Evolutionary conservation across 2,113 vertebrate genomes (phyloP).

Genomic region (Vidua chalybeata): DNA sequence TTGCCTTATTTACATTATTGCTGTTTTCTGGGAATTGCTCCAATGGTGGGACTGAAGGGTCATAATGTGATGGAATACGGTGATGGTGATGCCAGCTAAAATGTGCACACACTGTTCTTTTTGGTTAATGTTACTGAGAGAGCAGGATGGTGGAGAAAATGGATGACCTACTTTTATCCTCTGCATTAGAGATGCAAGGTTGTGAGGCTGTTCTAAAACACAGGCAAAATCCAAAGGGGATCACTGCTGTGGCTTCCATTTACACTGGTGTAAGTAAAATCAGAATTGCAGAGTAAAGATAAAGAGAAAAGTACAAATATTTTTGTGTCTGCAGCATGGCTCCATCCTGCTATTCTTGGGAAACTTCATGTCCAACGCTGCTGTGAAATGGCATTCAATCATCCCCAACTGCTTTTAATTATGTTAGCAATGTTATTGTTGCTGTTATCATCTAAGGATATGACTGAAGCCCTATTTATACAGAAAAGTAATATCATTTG

Average conservation of each 20-base stretch:
- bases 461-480: slow-evolving; percentile 2
- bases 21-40: slow-evolving; percentile 20
- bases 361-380: neutral
- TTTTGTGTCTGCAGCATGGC: neutral
- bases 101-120: slow-evolving; percentile 19
- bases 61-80: slow-evolving; percentile 41
- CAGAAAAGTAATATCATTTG: neutral
- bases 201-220: neutral
- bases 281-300: neutral
- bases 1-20: slow-evolving; percentile 29
- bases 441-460: slow-evolving; percentile 39
- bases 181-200: neutral
- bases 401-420: slow-evolving; percentile 49
- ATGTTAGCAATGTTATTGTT: slow-evolving; percentile 33
- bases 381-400: slow-evolving; percentile 2
- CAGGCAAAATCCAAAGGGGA: neutral
- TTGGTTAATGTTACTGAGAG: neutral
- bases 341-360: slow-evolving; percentile 37
- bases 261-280: neutral
- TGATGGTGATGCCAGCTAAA: neutral
- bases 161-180: slow-evolving; percentile 62
- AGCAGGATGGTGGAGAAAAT: slow-evolving; percentile 23
- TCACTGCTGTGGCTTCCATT: neutral
- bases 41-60: neutral
- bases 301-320: neutral